Evolutionary conservation across 2,888 invertebrate species (phyloP), one percentile per base, ranked within the genome.

Genomic region (Odiellus spinosus): DNA sequence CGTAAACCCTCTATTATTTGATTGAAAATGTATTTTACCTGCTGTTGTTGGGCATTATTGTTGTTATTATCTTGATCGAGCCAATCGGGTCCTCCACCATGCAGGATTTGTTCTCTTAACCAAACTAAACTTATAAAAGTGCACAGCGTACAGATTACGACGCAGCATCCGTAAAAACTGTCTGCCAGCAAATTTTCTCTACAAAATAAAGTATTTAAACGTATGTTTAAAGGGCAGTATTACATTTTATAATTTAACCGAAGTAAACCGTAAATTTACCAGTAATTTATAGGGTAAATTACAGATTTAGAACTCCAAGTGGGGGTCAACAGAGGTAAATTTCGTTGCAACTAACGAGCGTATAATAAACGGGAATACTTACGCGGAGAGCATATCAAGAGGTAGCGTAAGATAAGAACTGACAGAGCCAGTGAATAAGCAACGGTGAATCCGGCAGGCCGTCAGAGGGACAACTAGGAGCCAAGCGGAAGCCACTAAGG

Each of bases 61-160:
- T 26, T 26, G 26, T 26, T 26, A 8, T 36, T 14, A 10, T 54
- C 53, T 40, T 81, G 72, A 62, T 82, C 86, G 60, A 95, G 72
- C 95, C 95, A 95, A 60, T 93, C 93, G 0, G 93, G 93, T 0
- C 91, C 95, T 21, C 93, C 95, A 1, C 93, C 95, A 63, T 93
- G 88, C 59, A 96, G 73, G 51, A 98, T 95, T 69, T 98, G 98
- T 67, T 98, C 98, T 55, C 96, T 71, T 42, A 98, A 70, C 96
- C 98, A 98, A 3, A 98, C 88, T 41, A 96, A 69, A 5, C 93
- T 91, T 59, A 98, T 93, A 63, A 98, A 98, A 1, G 88, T 86
- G 64, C 91, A 82, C 48, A 96, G 67, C 2, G 96, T 96, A 63
- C 95, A 91, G 3, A 86, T 84, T 11, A 98, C 93, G 33, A 98